Base-by-base conservation (phyloP, 2,888 invertebrate genomes). In the Nomada fabriciana region DNA sequence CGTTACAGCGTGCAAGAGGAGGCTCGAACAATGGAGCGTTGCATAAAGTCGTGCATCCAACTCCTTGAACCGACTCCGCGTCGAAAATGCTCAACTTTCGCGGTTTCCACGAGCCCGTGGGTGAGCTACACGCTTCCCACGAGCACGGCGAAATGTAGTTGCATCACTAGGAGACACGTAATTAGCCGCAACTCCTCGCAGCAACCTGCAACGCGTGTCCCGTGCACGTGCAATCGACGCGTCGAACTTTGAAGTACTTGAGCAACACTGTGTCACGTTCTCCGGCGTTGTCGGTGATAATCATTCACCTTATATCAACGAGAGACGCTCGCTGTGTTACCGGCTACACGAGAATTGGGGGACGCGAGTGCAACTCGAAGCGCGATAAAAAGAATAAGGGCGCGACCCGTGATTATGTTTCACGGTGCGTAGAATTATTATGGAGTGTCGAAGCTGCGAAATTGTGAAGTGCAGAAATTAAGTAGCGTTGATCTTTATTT, bases 51-150 rank as follows among this genome's bases (percentile, higher is more conserved):
- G 82, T 67, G 64, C 67, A 53, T 55, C 60, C 65, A 77, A 78
- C 82, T 61, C 73, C 65, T 18, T n/a, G 53, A 70, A 50, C 70
- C 36, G 59, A 53, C 73, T 50, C 57, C 59, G 52, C 55, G 68
- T 57, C 52, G 63, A 13, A 80, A 80, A 75, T 79, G 84, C 82
- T 78, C 80, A 82, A 87, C 83, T 87, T 87, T 87, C 87, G 83
- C 87, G 85, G 43, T 60, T 47, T 69, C 55, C 57, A 10, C 69
- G 71, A 10, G 53, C n/a, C 23, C 29, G 71, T 42, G 47, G 59
- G 43, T 23, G 50, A 42, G n/a, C 53, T 67, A 52, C 76, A 59
- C 36, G 52, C 52, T 83, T 83, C 83, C 76, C 83, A 83, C 78
- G 83, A 82, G 72, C 64, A 25, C 60, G 60, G 78, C 55, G 53